These are phyloP conservation scores for Caenorhabditis briggsae DNA, from an alignment of 1,140 invertebrate species.

Conservation along the genomic window DNA sequence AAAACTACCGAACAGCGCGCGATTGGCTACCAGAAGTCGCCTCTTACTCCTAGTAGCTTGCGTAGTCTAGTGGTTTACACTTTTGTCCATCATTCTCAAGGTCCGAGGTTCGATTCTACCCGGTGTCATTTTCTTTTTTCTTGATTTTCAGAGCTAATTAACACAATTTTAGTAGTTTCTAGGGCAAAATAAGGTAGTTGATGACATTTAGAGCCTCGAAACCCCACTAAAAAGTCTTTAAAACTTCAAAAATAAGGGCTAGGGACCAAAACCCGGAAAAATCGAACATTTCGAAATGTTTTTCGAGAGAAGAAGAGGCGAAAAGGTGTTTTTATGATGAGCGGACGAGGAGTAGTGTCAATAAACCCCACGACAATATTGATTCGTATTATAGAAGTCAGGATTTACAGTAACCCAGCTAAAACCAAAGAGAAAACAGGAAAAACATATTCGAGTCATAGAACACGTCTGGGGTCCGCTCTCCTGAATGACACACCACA, in stretches of 20 bases:
- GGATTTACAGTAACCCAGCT: too few species aligned
- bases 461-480: not conserved
- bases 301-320: not conserved
- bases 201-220: too few species aligned
- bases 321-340: not conserved
- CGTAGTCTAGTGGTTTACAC: too few species aligned
- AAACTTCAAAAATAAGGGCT: not conserved
- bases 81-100: too few species aligned
- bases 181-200: too few species aligned
- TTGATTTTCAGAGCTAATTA: too few species aligned
- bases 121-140: too few species aligned
- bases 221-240: not conserved
- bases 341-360: not conserved
- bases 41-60: too few species aligned
- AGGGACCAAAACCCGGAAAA: not conserved
- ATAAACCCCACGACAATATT: not conserved
- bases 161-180: too few species aligned
- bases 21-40: too few species aligned
- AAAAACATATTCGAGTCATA: not conserved
- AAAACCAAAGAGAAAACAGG: not conserved
- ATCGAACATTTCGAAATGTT: not conserved
- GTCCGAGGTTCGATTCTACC: too few species aligned
- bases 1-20: too few species aligned
- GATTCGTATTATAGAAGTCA: not conserved
- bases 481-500: slow-evolving; percentile 12